A percentile compares a stretch with the other conserved stretches of the same genome.
Evolutionary conservation across 2,113 vertebrate genomes (phyloP).

Genomic region (Melanocharis versteri): DNA sequence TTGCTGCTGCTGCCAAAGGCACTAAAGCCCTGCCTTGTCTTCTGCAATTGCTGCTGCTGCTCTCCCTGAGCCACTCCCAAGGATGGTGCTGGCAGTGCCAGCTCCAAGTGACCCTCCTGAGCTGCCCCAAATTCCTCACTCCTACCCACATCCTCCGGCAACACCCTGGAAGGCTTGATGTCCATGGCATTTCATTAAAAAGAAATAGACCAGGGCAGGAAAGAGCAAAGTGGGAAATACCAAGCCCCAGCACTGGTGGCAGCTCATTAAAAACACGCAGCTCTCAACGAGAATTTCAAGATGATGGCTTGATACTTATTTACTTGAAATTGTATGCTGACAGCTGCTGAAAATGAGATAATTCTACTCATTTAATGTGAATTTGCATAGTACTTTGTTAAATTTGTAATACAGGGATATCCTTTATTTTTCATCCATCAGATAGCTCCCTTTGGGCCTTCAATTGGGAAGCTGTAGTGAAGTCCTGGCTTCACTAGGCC

Average conservation of each 20-base stretch:
- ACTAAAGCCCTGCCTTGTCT: not conserved
- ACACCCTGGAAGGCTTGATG: not conserved
- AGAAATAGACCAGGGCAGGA: not conserved
- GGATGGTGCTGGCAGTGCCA: not conserved
- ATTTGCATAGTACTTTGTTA: not conserved
- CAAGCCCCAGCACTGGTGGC: not conserved
- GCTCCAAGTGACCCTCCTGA: not conserved
- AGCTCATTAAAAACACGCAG: not conserved
- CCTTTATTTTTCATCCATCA: not conserved
- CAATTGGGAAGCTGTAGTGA: not conserved
- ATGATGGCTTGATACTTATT: not conserved
- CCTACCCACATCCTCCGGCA: fast-evolving
- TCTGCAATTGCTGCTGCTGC: not conserved
- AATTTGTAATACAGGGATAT: not conserved
- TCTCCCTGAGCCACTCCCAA: not conserved
- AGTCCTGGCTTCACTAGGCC: not conserved
- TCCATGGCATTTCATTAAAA: not conserved
- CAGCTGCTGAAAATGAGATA: not conserved
- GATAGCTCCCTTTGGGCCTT: not conserved
- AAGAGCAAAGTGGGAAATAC: not conserved
- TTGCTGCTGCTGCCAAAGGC: not conserved
- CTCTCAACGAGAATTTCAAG: not conserved
- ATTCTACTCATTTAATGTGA: not conserved
- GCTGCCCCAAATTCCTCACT: not conserved
- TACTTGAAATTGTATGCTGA: not conserved